These are phyloP conservation scores for Tricholauxania praeusta DNA, from an alignment of 2,888 invertebrate species.

Conservation along the genomic window DNA sequence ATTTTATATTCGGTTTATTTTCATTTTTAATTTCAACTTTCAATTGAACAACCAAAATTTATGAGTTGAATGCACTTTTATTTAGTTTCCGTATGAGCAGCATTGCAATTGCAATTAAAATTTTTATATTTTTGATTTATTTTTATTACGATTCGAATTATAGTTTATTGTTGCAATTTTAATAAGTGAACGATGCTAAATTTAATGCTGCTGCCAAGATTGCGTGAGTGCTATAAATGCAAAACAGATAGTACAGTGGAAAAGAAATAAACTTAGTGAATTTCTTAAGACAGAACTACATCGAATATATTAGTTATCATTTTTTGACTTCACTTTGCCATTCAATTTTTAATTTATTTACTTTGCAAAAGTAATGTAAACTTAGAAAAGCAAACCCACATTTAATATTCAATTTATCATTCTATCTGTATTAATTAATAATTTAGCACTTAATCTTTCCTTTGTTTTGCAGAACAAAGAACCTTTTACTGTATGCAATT, in stretches of 20 bases:
- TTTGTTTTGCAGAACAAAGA: no score
- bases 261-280: no score
- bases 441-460: no score
- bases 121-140: constrained; percentile 6
- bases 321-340: neutral
- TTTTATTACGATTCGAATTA: constrained; percentile 22
- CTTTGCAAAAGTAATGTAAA: no score
- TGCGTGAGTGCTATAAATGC: no score
- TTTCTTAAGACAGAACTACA: no score
- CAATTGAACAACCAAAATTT: constrained; percentile 10
- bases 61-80: constrained; percentile 24
- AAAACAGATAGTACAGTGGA: no score
- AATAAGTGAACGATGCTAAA: neutral
- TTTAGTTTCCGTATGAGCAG: constrained; percentile 3
- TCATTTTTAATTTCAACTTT: constrained; percentile 19
- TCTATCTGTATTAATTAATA: no score
- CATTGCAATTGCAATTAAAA: neutral
- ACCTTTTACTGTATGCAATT: no score
- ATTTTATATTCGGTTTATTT: neutral
- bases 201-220: no score
- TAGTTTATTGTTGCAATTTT: neutral
- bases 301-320: neutral
- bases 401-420: no score
- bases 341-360: neutral
- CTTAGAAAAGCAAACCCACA: no score